Conservation (phyloP, 2,797 vertebrate genomes). For the Lagodon rhomboides region DNA sequence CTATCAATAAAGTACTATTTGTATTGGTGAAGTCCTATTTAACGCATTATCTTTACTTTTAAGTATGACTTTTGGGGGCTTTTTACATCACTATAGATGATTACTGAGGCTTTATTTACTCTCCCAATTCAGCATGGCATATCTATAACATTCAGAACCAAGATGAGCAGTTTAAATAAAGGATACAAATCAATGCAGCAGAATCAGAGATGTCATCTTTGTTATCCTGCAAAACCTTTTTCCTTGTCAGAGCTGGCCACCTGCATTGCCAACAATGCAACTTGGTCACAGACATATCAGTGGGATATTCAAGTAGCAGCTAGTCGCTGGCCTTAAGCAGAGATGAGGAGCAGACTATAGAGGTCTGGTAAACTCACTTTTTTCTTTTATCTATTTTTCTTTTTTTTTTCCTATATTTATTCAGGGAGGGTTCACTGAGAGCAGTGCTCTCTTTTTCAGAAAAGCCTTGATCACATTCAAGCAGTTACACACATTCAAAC, state of each 20-base stretch:
- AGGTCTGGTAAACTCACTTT: background rate
- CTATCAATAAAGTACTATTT: too few species aligned
- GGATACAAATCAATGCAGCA: background rate
- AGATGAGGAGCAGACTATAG: background rate
- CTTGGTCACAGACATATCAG: accelerated
- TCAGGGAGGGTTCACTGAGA: too few species aligned
- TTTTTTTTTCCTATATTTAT: too few species aligned
- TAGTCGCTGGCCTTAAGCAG: background rate
- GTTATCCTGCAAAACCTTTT: background rate
- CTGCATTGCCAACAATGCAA: background rate
- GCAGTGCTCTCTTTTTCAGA: too few species aligned
- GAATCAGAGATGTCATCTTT: background rate
- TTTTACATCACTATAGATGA: background rate
- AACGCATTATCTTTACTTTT: too few species aligned
- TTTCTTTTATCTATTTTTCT: background rate
- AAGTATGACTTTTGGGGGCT: too few species aligned
- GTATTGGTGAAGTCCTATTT: too few species aligned
- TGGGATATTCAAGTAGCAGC: background rate
- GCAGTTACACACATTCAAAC: too few species aligned
- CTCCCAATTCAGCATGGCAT: background rate
- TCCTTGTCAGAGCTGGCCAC: background rate
- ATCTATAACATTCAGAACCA: conserved; percentile 1
- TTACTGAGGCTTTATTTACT: background rate
- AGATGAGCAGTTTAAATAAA: background rate
- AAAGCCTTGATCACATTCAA: too few species aligned